Conservation (phyloP, 2,797 vertebrate genomes). For the Nothura maculosa region DNA sequence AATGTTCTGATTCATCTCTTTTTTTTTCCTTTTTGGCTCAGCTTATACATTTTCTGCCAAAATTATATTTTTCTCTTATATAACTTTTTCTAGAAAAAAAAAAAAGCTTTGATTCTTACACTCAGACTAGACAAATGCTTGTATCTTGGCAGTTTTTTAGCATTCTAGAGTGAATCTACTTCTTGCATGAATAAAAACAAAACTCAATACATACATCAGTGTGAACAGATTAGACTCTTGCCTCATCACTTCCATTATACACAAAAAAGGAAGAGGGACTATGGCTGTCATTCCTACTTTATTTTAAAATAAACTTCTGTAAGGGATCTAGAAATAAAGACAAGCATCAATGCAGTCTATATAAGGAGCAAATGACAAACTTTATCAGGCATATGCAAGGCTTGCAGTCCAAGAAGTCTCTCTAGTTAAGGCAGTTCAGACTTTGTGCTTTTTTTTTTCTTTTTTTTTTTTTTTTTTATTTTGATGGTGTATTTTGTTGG, state of each 20-base stretch:
- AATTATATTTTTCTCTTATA: neutral
- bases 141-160: neutral
- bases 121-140: neutral
- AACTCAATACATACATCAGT: neutral
- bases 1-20: no score
- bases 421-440: neutral
- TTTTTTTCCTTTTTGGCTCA: neutral
- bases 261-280: neutral
- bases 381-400: neutral
- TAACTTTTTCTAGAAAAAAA: neutral
- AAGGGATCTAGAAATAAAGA: neutral
- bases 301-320: neutral
- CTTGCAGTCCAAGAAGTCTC: neutral
- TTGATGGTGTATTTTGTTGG: no score
- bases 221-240: neutral
- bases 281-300: neutral
- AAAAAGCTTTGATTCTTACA: neutral
- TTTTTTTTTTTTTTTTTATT: neutral
- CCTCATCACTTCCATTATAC: neutral
- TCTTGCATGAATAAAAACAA: neutral
- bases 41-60: neutral
- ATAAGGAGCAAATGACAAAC: neutral
- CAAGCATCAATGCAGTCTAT: neutral
- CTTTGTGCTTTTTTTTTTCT: neutral
- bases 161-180: neutral